Evolutionary conservation across 2,113 vertebrate genomes (phyloP), one percentile per base, ranked within the genome.

Genomic region (Etheostoma spectabile): DNA sequence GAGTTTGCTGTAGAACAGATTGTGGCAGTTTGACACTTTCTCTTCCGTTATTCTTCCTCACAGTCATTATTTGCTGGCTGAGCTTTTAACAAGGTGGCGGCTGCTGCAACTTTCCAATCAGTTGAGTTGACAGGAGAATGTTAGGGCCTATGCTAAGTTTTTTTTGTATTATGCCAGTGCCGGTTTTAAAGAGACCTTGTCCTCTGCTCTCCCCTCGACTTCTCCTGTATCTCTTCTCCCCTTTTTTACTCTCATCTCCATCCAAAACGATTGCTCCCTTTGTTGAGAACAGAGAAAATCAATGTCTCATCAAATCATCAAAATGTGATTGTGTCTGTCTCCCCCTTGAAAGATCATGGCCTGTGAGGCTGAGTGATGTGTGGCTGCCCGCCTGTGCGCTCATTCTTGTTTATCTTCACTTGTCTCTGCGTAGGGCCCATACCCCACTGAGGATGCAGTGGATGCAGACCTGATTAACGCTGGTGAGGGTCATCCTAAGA

Each of bases 381-480:
- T 64, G 42, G 30, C 12, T 70, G 51, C 33, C 16, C 3, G 6
- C 24, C 27, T 64, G 45, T 82, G 83, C 68, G 60, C 65, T n/a
- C 55, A 48, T 56, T 84, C 62, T 61, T 70, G 38, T 70, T 65
- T 6, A 71, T 63, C 21, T 55, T 65, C 1, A 67, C 76, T 74
- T 84, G 42, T 89, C 55, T 79, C 35, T 87, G 24, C 51, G 60
- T 88, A 99, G 98, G 98, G 98, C 66, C 98, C 98, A 0, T 99
- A 99, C 80, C 98, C 98, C n/a, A 86, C 95, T 45, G 95, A 97
- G 82, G 93, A 89, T 4, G 95, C 96, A 85, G 97, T 97, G 46
- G 98, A 99, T 88, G 96, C 98, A 75, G 98, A 99, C 86, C 96
- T 99, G 62, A 99, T 99, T 88, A 99, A 99, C 69, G 98, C 98